A percentile compares a stretch with the other conserved stretches of the same genome.
These are phyloP conservation scores for Pholis gunnellus DNA, from an alignment of 2,113 vertebrate genomes.

Conservation along the genomic window DNA sequence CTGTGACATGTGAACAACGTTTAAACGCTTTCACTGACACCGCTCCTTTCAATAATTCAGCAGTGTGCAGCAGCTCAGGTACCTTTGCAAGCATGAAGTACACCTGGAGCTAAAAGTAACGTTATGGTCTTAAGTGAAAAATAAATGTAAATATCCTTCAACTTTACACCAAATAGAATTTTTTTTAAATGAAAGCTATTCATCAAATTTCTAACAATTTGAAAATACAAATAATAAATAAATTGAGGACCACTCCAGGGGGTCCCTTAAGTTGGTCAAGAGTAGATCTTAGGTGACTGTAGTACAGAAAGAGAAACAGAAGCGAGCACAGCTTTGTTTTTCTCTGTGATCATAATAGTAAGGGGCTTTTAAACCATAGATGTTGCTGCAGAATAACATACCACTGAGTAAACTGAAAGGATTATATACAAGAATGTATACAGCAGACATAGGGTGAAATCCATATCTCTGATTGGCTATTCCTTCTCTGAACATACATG, in stretches of 20 bases:
- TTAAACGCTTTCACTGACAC: neutral
- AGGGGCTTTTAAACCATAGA: neutral
- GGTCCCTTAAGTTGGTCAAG: neutral
- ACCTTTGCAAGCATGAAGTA: constrained; percentile 10
- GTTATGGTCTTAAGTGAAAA: neutral
- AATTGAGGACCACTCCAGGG: neutral
- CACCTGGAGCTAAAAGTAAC: neutral
- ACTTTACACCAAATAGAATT: neutral
- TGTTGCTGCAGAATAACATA: neutral
- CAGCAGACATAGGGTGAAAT: neutral
- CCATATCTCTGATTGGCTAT: neutral
- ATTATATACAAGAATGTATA: neutral
- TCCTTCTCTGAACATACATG: constrained; percentile 1
- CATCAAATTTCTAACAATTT: neutral
- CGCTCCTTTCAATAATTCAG: neutral
- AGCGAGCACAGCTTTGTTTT: neutral
- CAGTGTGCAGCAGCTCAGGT: neutral
- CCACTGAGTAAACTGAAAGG: neutral
- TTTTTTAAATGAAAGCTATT: neutral
- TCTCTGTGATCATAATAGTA: too few relatives aligned
- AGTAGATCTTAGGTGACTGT: neutral
- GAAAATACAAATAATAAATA: neutral
- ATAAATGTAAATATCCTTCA: neutral
- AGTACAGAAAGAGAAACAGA: constrained; percentile 1
- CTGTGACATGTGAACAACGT: constrained; percentile 20